phyloP scores from a whole-genome alignment of 2,888 invertebrate species.

The Eristalis intricaria region DNA sequence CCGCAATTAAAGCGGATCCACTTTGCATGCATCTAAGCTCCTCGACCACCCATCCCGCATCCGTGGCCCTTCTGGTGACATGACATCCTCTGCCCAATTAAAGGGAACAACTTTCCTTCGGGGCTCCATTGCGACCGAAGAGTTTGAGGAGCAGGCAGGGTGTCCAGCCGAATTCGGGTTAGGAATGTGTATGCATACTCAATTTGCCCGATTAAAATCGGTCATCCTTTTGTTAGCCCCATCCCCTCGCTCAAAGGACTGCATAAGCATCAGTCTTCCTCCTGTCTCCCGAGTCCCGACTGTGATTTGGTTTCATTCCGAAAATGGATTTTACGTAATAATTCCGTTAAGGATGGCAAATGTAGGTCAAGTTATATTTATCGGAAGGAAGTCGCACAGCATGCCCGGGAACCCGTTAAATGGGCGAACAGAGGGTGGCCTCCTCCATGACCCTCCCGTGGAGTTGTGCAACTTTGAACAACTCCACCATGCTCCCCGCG shows the following conservation, averaged over 20 bases:
- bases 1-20: slow-evolving; percentile 35
- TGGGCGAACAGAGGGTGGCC: neutral
- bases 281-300: slow-evolving; percentile 17
- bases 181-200: slow-evolving; percentile 51
- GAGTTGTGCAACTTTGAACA: slow-evolving; percentile 49
- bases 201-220: slow-evolving; percentile 62
- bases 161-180: slow-evolving; percentile 43
- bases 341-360: slow-evolving; percentile 25
- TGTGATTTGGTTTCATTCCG: slow-evolving; percentile 52
- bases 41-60: neutral
- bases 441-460: slow-evolving; percentile 7
- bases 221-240: slow-evolving; percentile 40
- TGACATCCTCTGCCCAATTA: neutral
- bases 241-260: neutral
- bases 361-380: slow-evolving; percentile 65
- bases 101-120: slow-evolving; percentile 8
- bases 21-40: slow-evolving; percentile 28
- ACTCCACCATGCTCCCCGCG: slow-evolving; percentile 31
- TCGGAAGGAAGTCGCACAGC: slow-evolving; percentile 17
- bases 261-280: slow-evolving; percentile 30
- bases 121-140: slow-evolving; percentile 12
- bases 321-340: slow-evolving; percentile 66
- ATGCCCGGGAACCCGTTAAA: neutral
- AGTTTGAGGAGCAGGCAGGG: neutral
- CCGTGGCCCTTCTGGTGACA: neutral